Base-by-base conservation (phyloP, 1,140 invertebrate genomes). In the Tetraneura akinire region DNA sequence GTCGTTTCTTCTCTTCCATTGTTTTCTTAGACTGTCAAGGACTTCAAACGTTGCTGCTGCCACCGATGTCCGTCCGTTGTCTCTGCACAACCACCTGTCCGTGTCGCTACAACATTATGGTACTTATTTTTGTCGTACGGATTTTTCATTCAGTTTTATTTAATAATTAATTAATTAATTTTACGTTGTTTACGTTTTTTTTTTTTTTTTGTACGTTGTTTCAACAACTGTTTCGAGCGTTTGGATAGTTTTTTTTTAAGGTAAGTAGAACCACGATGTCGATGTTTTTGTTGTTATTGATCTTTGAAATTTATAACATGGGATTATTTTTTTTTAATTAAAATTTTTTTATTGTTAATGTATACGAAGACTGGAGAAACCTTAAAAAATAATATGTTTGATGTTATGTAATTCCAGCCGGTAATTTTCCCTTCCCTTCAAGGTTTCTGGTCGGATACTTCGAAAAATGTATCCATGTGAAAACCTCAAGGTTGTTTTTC, bases 1-100 rank as follows among this genome's bases (percentile, higher is more conserved):
- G 74, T 78, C 74, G 74, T 78, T 42, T 29, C 55, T 78, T 78
- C 51, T 74, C 71, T 13, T 6, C 29, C 71, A 74, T 74, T 74
- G 71, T 74, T n/a, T 53, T 74, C 74, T 14, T 23, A 26, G 16
- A 47, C 37, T 32, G 42, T 62, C 74, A 78, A 78, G 74, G 74
- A 78, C 53, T 47, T 13, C 18, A 10, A 13, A 26, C 60, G 60
- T 11, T 26, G 60, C 60, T 62, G 60, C 60, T 55, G 53, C 53
- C 21, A 29, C 26, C 23, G 32, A 4, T 37, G 32, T 37, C 8
- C 32, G 32, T 37, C 26, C 26, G 47, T 6, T 13, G 70, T 47
- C 47, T 32, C n/a, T 21, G 18, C 42, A 18, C 53, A 26, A 78
- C 74, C 73, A 78, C 74, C 74, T 78, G 74, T 78, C 74, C 55